Evolutionary conservation across 2,113 vertebrate genomes (phyloP).

Genomic region (Corythornis cristatus): DNA sequence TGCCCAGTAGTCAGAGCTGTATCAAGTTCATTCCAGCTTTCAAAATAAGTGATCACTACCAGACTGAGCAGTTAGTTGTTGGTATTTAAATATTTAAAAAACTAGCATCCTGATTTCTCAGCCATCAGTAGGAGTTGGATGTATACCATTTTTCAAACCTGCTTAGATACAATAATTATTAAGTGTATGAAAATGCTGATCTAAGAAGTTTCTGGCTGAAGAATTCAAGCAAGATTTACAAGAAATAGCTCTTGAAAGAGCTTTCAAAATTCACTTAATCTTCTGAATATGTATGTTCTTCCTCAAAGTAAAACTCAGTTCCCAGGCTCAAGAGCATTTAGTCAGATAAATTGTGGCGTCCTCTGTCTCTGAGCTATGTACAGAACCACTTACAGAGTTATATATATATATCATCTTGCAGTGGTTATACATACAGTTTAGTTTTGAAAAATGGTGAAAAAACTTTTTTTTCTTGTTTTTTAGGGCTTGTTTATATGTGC

Average conservation of each 20-base stretch:
- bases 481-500: neutral
- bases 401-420: neutral
- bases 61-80: neutral
- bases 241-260: neutral
- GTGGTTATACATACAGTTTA: neutral
- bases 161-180: neutral
- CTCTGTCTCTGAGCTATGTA: neutral
- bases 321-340: neutral
- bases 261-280: neutral
- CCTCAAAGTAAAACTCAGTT: neutral
- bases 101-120: neutral
- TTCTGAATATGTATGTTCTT: neutral
- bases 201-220: neutral
- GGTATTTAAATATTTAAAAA: neutral
- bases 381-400: too few relatives aligned
- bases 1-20: neutral
- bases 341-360: neutral
- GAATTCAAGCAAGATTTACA: neutral
- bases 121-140: neutral
- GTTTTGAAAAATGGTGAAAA: neutral
- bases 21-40: neutral
- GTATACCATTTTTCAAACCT: neutral
- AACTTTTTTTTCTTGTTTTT: neutral
- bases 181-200: neutral
- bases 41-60: neutral